Base-by-base conservation (phyloP, 2,888 invertebrate genomes). In the Plutella xylostella region DNA sequence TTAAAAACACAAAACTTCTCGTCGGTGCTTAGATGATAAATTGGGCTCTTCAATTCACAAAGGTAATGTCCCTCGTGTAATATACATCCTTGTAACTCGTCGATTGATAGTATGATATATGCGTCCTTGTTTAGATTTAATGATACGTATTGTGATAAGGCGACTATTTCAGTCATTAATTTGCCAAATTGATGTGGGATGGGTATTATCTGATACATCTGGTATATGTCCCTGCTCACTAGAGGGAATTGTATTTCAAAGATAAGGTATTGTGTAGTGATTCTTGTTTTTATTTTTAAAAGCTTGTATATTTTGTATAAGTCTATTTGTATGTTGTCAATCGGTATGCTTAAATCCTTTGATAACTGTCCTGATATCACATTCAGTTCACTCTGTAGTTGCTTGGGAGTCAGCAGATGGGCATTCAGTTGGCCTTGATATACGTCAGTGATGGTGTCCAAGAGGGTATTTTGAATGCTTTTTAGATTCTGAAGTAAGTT, bases 291-390 rank as follows among this genome's bases (percentile, higher is more conserved):
- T 4, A 38, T 20, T 11, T 7, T 9, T n/a, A 38, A 21, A 4
- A 38, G 7, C 7, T 22, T 9, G 21, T 21, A 38, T 20, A 38
- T 20, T 11, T 38, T 15, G 3, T n/a, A n/a, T n/a, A 21, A 15
- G 12, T 38, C 22, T 2, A 15, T 38, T 20, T 20, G 41, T 28
- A 35, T 44, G 14, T 48, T 42, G 15, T 43, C 42, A 12, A 42
- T 41, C 6, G 49, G 49, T 18, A 48, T 14, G 2, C 42, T n/a
- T n/a, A 44, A 34, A 20, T 48, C 44, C 17, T 33, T 41, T 11
- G 41, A 33, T n/a, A 48, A 4, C 38, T 38, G 38, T 14, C 41
- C 42, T 15, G 47, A 30, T 15, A 49, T 43, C 0, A 15, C 33
- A 18, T 28, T 49, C 6, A 38, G 21, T 19, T 38, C 20, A 4